These are phyloP conservation scores for Rachycentron canadum DNA, from an alignment of 2,797 vertebrate species.

Conservation along the genomic window DNA sequence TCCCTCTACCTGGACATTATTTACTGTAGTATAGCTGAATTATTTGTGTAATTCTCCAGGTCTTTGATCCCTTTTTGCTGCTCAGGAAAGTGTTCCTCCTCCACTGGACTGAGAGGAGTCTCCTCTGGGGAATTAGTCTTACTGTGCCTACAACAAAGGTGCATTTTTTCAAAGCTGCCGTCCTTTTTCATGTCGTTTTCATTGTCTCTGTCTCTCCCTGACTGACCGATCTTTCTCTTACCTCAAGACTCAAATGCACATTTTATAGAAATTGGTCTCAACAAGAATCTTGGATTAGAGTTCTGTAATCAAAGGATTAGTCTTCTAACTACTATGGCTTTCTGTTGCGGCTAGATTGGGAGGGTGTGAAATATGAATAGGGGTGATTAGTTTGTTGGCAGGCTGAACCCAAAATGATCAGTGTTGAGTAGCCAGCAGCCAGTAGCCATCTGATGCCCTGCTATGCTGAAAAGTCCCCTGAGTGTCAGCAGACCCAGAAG, in stretches of 20 bases:
- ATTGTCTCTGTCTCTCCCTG: neutral
- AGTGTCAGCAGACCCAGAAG: constrained; percentile 55
- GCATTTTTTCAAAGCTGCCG: constrained; percentile 35
- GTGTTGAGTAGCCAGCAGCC: constrained; percentile 40
- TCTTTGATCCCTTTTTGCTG: constrained; percentile 8
- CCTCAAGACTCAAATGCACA: constrained; percentile 1
- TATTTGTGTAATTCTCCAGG: neutral
- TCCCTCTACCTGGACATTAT: neutral
- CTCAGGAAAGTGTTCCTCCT: constrained; percentile 16
- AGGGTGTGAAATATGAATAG: constrained; percentile 71
- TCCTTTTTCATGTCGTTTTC: constrained; percentile 10
- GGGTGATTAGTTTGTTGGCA: constrained; percentile 61
- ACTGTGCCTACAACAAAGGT: constrained; percentile 40
- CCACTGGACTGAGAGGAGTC: neutral
- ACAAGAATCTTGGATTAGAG: constrained; percentile 57
- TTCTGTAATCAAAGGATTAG: constrained; percentile 71
- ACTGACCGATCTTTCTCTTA: neutral
- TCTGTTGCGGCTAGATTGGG: constrained; percentile 34
- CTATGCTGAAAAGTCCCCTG: constrained; percentile 53
- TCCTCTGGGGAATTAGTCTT: constrained; percentile 40
- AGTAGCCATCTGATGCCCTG: constrained; percentile 63
- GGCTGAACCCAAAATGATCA: constrained; percentile 50
- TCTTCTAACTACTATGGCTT: constrained; percentile 30
- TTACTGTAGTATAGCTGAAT: neutral
- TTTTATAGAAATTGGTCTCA: constrained; percentile 50